Evolutionary conservation across 2,113 vertebrate species (phyloP), one percentile per base, ranked within the genome.

Genomic region (Mohoua ochrocephala): DNA sequence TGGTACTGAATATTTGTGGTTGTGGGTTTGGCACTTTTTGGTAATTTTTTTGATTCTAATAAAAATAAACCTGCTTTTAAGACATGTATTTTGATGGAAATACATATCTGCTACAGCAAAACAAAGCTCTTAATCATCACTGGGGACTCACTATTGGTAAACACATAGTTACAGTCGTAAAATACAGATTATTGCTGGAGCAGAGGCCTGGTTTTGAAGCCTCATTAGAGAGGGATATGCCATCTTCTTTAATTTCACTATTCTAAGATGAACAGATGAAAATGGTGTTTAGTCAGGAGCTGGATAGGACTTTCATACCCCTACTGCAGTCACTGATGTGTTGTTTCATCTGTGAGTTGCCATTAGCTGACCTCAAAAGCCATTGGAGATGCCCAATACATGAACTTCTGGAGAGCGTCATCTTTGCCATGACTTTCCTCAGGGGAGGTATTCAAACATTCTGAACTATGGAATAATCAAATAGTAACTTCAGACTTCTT

Each of bases 241-340:
- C 12, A 1, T 19, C 13, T 16, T 53, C 35, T 83, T 71, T 31
- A 28, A 39, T 53, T 75, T 71, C 16, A 7, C 7, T 49, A 9
- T 30, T 35, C 7, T 2, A 11, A 63, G 19, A 31, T 41, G 16
- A 37, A 13, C 44, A 64, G 18, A 17, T 53, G 59, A 42, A 19
- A 57, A 61, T 9, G 19, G 12, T 74, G 30, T 73, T 88, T 84
- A 39, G 53, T 37, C 35, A 35, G 30, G 45, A 45, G 14, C 28
- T 26, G 21, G 31, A 4, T n/a, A 59, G 41, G 49, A 42, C 13
- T 84, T 22, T 13, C 5, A 3, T 11, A 13, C 22, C 54, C 7
- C 33, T 63, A 2, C 17, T 1, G 1, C 4, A 35, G 49, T 69
- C 11, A 23, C 24, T 2, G 1, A 3, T n/a, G 14, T 52, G 8